A percentile compares a stretch with the other conserved stretches of the same genome.
Evolutionary conservation across 2,888 invertebrate species (phyloP).

Genomic region (Antheraea yamamai): DNA sequence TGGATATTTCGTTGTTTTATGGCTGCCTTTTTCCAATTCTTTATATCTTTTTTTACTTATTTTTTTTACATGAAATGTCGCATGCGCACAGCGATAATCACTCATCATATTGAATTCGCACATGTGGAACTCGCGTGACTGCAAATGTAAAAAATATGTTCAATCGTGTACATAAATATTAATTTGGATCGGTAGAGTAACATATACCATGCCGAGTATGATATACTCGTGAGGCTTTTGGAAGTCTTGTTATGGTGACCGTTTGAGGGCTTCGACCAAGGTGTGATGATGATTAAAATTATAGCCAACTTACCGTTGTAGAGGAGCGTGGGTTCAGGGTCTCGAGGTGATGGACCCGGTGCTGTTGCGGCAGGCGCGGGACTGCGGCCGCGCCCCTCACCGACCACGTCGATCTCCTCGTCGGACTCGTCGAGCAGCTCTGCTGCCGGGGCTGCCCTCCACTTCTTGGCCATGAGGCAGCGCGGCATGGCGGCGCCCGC

Average conservation of each 20-base stretch:
- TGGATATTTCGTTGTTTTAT: background rate
- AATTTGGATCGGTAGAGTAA: background rate
- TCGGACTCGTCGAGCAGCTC: constrained; percentile 84
- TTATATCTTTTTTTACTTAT: background rate
- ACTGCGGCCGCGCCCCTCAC: constrained; percentile 85
- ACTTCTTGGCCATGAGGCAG: constrained; percentile 97
- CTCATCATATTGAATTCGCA: constrained; percentile 56
- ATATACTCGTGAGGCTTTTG: background rate
- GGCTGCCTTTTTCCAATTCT: background rate
- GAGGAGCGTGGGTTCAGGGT: constrained; percentile 87
- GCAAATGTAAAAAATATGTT: constrained; percentile 33
- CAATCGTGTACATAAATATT: constrained; percentile 1
- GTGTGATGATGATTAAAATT: constrained; percentile 55
- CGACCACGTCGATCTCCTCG: constrained; percentile 94
- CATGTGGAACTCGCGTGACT: constrained; percentile 53
- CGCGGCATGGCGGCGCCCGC: constrained; percentile 91
- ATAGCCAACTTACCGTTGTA: constrained; percentile 86
- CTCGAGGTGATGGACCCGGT: constrained; percentile 87
- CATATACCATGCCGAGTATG: background rate
- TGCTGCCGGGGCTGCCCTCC: constrained; percentile 87
- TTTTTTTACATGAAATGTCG: constrained; percentile 41
- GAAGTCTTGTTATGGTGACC: background rate
- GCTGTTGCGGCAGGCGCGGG: constrained; percentile 81
- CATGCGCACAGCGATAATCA: constrained; percentile 50
- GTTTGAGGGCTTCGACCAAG: constrained; percentile 75